Evolutionary conservation across 2,888 invertebrate species (phyloP).

Genomic region (Dasysyrphus albostriatus): DNA sequence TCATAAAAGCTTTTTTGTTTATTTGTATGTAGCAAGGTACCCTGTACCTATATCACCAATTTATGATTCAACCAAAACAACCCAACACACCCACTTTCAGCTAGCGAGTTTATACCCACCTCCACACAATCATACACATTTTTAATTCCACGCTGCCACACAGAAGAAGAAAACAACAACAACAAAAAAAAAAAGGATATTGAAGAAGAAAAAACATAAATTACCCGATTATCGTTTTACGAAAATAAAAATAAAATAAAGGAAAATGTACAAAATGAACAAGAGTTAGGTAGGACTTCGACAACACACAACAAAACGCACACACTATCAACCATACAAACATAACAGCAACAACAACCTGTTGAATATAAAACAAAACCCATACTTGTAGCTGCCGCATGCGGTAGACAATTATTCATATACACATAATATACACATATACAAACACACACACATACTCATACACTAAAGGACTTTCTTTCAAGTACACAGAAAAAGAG

Average conservation of each 20-base stretch:
- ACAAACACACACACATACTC: slow-evolving; percentile 36
- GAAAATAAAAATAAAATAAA: slow-evolving; percentile 50
- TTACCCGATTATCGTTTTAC: slow-evolving; percentile 73
- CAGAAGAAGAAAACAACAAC: slow-evolving; percentile 5
- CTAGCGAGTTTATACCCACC: not conserved
- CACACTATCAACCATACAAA: slow-evolving; percentile 11
- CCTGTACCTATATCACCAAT: slow-evolving; percentile 37
- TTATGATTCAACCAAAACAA: slow-evolving; percentile 54
- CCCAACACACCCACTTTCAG: slow-evolving; percentile 13
- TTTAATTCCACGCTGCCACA: slow-evolving; percentile 19
- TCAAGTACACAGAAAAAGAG: slow-evolving; percentile 61
- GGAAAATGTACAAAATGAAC: slow-evolving; percentile 39
- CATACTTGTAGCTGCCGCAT: slow-evolving; percentile 56
- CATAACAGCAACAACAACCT: slow-evolving; percentile 63
- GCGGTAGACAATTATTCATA: slow-evolving; percentile 62
- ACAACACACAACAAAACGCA: slow-evolving; percentile 18
- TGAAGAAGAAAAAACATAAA: slow-evolving; percentile 67
- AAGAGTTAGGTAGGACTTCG: slow-evolving; percentile 32
- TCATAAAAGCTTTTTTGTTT: slow-evolving; percentile 36
- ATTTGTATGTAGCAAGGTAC: not conserved
- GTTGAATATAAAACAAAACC: slow-evolving; percentile 61
- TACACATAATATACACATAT: slow-evolving; percentile 25
- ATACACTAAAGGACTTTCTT: slow-evolving; percentile 59
- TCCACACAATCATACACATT: slow-evolving; percentile 30
- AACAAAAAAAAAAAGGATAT: slow-evolving; percentile 20